Evolutionary conservation across 2,888 invertebrate species (phyloP).

Genomic region (Malthinus flaveolus): DNA sequence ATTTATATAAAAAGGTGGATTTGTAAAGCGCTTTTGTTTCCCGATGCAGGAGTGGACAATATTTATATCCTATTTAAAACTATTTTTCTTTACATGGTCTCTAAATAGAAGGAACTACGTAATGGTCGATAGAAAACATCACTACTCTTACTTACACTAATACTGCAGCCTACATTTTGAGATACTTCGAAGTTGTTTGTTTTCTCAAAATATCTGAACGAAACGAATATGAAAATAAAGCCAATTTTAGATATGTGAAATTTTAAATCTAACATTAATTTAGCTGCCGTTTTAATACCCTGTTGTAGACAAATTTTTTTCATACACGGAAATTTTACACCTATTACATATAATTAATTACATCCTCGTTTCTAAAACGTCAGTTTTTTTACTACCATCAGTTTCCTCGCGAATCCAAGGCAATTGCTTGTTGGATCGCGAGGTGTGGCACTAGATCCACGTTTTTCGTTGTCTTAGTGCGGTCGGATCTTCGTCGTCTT

Average conservation of each 20-base stretch:
- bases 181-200: too few species aligned
- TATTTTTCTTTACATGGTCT: constrained; percentile 13
- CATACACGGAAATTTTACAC: not conserved
- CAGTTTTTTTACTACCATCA: constrained; percentile 21
- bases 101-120: constrained; percentile 5
- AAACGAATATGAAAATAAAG: constrained; percentile 8
- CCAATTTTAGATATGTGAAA: constrained; percentile 21
- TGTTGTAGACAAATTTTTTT: constrained; percentile 14
- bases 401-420: constrained; percentile 42
- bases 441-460: constrained; percentile 49
- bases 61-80: constrained; percentile 20
- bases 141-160: too few species aligned
- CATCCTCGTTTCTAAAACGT: constrained; percentile 35
- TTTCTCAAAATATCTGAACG: too few species aligned
- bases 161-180: too few species aligned
- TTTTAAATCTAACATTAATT: constrained; percentile 5
- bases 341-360: constrained; percentile 14
- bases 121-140: not conserved
- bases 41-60: constrained; percentile 29
- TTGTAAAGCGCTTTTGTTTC: constrained; percentile 35
- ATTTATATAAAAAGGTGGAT: constrained; percentile 24
- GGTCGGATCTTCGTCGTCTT: constrained; percentile 33
- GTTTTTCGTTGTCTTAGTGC: constrained; percentile 41
- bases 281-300: constrained; percentile 23
- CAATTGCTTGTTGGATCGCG: constrained; percentile 40